phyloP scores from a whole-genome alignment of 2,797 vertebrate genomes.

The Artibeus lituratus region DNA sequence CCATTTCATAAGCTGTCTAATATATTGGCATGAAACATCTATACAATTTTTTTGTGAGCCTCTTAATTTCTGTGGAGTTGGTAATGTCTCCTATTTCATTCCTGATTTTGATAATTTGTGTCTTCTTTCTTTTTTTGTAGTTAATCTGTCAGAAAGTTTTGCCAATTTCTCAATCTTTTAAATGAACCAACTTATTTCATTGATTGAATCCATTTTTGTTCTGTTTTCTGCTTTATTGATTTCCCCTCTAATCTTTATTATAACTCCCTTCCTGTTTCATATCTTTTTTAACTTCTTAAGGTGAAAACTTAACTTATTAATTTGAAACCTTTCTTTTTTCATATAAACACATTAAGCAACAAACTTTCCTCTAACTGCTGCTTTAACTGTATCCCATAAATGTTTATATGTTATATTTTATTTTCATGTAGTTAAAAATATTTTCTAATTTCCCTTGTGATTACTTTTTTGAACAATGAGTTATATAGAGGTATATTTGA shows the following conservation, averaged over 20 bases:
- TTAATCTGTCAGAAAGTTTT: neutral
- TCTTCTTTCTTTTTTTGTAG: neutral
- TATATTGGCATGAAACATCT: neutral
- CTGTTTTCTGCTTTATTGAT: neutral
- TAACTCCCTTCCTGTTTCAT: neutral
- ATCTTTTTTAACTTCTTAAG: too few relatives aligned
- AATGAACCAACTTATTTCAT: neutral
- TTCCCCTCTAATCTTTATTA: neutral
- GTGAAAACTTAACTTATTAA: too few relatives aligned
- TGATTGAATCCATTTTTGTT: neutral
- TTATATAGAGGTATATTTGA: neutral
- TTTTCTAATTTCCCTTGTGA: neutral
- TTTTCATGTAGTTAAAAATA: neutral
- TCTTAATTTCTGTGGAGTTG: neutral
- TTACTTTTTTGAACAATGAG: neutral
- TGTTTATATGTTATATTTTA: neutral
- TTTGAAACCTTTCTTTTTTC: neutral
- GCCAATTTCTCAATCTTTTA: neutral
- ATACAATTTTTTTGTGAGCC: neutral
- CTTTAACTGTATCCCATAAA: neutral
- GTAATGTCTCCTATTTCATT: neutral
- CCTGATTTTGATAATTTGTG: neutral
- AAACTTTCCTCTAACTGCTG: neutral
- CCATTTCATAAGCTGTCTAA: neutral
- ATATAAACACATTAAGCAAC: neutral